phyloP scores from a whole-genome alignment of 1,140 invertebrate species.

The Armadillidium nasatum region DNA sequence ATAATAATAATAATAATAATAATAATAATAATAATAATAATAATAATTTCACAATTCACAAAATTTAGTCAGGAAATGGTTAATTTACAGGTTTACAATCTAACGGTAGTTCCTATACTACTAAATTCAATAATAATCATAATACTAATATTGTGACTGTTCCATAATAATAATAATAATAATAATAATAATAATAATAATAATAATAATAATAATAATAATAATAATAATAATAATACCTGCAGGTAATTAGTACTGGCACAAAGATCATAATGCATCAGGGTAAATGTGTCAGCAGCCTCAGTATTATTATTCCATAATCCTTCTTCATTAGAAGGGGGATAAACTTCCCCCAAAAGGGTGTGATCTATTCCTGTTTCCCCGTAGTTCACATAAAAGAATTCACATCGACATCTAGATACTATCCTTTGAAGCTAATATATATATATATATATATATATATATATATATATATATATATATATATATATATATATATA shows the following conservation, averaged over 20 bases:
- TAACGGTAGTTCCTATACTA: no score
- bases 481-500: no score
- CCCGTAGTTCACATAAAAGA: slow-evolving; percentile 93
- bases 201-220: background rate
- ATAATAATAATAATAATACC: slow-evolving; percentile 18
- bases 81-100: no score
- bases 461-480: no score
- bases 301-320: slow-evolving; percentile 67
- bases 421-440: slow-evolving; percentile 80
- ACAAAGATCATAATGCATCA: slow-evolving; percentile 97
- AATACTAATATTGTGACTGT: no score
- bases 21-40: background rate
- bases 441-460: no score
- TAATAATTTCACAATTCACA: no score
- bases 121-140: no score
- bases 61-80: no score
- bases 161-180: slow-evolving; percentile 25
- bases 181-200: slow-evolving; percentile 26
- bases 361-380: slow-evolving; percentile 64
- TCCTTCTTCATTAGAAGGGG: slow-evolving; percentile 34
- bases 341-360: slow-evolving; percentile 40
- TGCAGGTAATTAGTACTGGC: slow-evolving; percentile 78
- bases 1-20: slow-evolving; percentile 28
- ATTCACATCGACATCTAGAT: slow-evolving; percentile 93
- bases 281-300: slow-evolving; percentile 90